Conservation (phyloP, 2,113 vertebrate genomes). For the Andinoacara biseriatus region DNA sequence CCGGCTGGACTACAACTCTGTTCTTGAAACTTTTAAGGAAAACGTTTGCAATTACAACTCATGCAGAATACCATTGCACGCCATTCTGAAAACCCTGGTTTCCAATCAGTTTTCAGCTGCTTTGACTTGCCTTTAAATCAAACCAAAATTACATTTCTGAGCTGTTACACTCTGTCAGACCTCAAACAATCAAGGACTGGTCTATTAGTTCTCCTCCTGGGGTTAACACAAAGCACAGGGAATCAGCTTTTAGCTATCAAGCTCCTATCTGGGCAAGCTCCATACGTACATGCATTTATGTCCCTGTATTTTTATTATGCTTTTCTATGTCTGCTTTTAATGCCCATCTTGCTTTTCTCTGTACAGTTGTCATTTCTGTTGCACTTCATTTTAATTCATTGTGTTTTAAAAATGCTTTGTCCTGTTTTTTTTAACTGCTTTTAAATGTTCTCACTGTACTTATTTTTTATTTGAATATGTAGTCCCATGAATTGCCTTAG, state of each 20-base stretch:
- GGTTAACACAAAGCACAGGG: background rate
- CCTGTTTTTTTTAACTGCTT: background rate
- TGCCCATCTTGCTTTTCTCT: no score
- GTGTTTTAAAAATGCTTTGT: background rate
- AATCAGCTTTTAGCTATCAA: background rate
- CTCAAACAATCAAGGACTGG: background rate
- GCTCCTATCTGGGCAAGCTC: background rate
- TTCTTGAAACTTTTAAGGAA: background rate
- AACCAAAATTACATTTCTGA: background rate
- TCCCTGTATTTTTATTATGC: background rate
- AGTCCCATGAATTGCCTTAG: background rate
- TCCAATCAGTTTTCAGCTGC: background rate
- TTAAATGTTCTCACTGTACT: background rate
- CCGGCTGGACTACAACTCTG: background rate
- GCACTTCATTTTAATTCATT: background rate
- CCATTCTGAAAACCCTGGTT: background rate
- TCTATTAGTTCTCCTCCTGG: background rate
- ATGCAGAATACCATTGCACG: background rate
- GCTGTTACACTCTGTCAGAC: background rate
- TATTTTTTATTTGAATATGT: background rate
- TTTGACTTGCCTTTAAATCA: background rate
- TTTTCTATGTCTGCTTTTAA: no score
- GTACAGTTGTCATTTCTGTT: background rate
- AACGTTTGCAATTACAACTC: background rate
- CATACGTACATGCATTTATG: background rate